phyloP scores from a whole-genome alignment of 2,888 invertebrate species.

The Stenichneumon culpator region DNA sequence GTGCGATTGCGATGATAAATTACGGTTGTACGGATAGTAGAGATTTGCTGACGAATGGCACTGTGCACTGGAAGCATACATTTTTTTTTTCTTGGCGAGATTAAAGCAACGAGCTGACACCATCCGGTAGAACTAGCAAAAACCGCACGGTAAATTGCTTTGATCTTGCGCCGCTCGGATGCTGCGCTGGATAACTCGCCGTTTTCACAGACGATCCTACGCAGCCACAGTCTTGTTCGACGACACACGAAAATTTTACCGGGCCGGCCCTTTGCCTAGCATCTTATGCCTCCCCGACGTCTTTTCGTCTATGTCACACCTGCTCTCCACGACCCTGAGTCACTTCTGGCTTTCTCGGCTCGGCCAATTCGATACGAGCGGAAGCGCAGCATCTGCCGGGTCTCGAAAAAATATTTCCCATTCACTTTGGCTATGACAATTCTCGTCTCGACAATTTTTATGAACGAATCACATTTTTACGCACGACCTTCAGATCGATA shows the following conservation, averaged over 20 bases:
- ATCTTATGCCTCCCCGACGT: not conserved
- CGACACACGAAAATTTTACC: not conserved
- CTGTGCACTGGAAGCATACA: conserved; percentile 1
- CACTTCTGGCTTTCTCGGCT: conserved; percentile 5
- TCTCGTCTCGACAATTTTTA: not conserved
- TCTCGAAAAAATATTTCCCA: not conserved
- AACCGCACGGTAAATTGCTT: conserved; percentile 41
- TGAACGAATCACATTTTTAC: not conserved
- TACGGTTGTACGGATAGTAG: not conserved
- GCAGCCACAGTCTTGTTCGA: not conserved
- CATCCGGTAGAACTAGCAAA: conserved; percentile 23
- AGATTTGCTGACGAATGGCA: not conserved
- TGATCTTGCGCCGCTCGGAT: conserved; percentile 29
- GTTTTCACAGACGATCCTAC: conserved; percentile 7
- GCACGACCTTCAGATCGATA: not conserved
- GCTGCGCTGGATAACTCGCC: not conserved
- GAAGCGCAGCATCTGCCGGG: not conserved
- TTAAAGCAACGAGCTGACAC: not conserved
- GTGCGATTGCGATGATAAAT: not conserved
- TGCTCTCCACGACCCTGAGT: conserved; percentile 4
- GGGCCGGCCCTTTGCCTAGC: not conserved
- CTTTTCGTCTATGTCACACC: conserved; percentile 16
- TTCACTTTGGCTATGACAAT: not conserved
- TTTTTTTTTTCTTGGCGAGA: not conserved
- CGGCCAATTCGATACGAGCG: not conserved